Percentiles rank a stretch among this genome's conserved stretches.
These are phyloP conservation scores for Graptemys geographica DNA, from an alignment of 2,797 vertebrate genomes.

Conservation along the genomic window DNA sequence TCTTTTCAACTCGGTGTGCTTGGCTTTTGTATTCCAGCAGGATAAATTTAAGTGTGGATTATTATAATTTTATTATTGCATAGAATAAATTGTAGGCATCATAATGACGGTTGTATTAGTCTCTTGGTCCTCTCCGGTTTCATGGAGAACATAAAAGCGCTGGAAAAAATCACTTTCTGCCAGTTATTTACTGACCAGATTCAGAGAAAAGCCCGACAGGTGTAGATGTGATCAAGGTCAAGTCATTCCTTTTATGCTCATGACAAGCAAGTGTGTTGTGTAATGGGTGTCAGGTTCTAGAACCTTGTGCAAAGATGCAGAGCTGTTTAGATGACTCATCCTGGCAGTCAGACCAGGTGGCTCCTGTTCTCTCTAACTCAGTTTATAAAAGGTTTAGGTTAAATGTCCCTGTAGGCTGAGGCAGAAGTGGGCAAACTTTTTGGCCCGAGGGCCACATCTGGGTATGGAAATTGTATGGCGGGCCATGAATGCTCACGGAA, in stretches of 20 bases:
- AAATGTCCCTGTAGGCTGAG: background rate
- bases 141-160: background rate
- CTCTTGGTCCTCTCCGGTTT: background rate
- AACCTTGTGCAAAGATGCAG: background rate
- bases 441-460: too few relatives aligned
- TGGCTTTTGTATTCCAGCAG: background rate
- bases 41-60: background rate
- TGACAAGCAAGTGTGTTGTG: background rate
- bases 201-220: background rate
- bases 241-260: background rate
- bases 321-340: background rate
- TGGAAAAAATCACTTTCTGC: background rate
- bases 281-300: background rate
- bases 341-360: background rate
- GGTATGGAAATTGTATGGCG: too few relatives aligned
- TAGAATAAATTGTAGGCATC: background rate
- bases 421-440: too few relatives aligned
- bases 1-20: background rate
- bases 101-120: background rate
- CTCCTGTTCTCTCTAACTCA: background rate
- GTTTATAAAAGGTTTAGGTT: background rate
- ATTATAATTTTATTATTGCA: too few relatives aligned
- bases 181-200: background rate
- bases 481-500: too few relatives aligned
- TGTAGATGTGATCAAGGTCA: background rate